Conservation (phyloP, 2,113 vertebrate genomes). For the Upupa epops region DNA sequence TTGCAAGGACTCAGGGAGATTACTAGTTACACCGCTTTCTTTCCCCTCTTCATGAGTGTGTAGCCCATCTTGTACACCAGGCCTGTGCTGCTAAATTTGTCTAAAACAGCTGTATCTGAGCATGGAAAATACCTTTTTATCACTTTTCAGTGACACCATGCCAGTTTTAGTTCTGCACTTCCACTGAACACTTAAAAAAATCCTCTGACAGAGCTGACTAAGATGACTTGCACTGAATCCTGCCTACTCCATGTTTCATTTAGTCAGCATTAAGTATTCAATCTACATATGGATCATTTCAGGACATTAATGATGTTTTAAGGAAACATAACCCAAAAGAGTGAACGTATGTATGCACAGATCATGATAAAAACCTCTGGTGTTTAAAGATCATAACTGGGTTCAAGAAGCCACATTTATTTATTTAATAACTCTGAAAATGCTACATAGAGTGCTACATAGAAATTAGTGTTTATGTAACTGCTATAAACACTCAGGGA, state of each 20-base stretch:
- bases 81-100: background rate
- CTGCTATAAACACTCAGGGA: background rate
- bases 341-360: background rate
- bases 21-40: background rate
- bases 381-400: background rate
- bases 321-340: constrained; percentile 3
- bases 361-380: background rate
- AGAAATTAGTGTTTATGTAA: background rate
- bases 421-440: too few relatives aligned
- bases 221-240: background rate
- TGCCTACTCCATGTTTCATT: background rate
- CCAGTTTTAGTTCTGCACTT: background rate
- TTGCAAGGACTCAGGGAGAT: background rate
- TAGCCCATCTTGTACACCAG: background rate
- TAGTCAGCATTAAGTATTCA: background rate
- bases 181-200: background rate
- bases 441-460: background rate
- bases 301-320: background rate
- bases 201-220: background rate
- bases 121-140: background rate
- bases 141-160: background rate
- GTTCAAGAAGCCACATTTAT: background rate
- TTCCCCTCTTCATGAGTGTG: background rate
- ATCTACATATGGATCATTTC: background rate
- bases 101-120: background rate